These are phyloP conservation scores for Mimachlamys varia DNA, from an alignment of 2,888 invertebrate genomes.

Conservation along the genomic window DNA sequence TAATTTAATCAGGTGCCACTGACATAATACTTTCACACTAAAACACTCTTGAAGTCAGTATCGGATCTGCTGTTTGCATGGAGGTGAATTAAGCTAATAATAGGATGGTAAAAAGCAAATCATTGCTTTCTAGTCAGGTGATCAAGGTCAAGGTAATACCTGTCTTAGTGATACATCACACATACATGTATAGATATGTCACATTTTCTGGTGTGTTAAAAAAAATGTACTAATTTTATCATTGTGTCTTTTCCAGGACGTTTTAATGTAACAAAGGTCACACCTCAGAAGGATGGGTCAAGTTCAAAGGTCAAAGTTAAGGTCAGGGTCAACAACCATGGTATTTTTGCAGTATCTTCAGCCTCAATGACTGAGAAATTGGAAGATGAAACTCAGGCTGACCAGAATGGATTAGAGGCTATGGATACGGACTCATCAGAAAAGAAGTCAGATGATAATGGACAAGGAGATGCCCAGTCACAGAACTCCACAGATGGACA, in stretches of 20 bases:
- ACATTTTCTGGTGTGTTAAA: neutral
- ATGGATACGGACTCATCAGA: constrained; percentile 69
- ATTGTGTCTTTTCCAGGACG: constrained; percentile 74
- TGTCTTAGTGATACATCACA: no score
- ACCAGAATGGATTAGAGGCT: constrained; percentile 71
- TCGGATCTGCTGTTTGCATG: no score
- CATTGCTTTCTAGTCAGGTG: no score
- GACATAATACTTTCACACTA: no score
- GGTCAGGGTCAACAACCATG: constrained; percentile 95
- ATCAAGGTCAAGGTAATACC: no score
- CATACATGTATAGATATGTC: no score
- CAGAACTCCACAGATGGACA: constrained; percentile 10
- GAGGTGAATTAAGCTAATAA: no score
- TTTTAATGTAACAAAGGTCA: constrained; percentile 84
- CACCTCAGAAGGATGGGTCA: constrained; percentile 93
- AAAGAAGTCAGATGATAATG: constrained; percentile 51
- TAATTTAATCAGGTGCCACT: no score
- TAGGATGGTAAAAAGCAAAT: no score
- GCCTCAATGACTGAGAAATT: constrained; percentile 85
- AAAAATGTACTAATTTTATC: neutral
- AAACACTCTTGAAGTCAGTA: no score
- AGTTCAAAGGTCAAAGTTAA: constrained; percentile 98
- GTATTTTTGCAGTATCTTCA: constrained; percentile 93
- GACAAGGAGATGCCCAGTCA: constrained; percentile 42
- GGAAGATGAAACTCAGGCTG: constrained; percentile 67